These are phyloP conservation scores for Aphaenogaster floridana DNA, from an alignment of 1,140 invertebrate species.

Conservation along the genomic window DNA sequence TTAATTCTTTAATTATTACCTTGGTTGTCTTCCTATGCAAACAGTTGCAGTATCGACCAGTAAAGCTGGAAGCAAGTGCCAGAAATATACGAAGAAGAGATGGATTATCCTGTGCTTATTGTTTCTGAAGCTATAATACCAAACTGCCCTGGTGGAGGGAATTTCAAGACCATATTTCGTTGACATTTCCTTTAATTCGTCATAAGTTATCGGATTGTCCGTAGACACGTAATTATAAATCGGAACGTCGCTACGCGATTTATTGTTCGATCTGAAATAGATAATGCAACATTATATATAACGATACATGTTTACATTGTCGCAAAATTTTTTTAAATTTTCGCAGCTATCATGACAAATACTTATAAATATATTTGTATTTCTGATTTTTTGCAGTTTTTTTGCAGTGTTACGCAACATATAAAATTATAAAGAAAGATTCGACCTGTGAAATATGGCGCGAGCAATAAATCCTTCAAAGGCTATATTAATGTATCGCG, in stretches of 20 bases:
- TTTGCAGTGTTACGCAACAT: too few relatives aligned
- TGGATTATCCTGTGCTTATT: slow-evolving; percentile 86
- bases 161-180: slow-evolving; percentile 82
- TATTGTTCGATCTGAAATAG: slow-evolving; percentile 33
- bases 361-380: background rate
- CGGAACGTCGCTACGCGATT: slow-evolving; percentile 77
- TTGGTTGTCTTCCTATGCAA: slow-evolving; percentile 88
- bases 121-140: slow-evolving; percentile 88
- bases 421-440: too few relatives aligned
- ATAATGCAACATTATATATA: background rate
- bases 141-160: slow-evolving; percentile 85
- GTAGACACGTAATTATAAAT: slow-evolving; percentile 86
- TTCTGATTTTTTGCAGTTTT: too few relatives aligned
- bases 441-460: background rate
- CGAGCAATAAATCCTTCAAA: background rate
- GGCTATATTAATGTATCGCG: background rate
- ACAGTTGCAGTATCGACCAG: slow-evolving; percentile 89
- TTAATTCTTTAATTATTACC: slow-evolving; percentile 77
- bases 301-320: background rate
- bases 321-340: background rate
- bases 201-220: slow-evolving; percentile 85
- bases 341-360: background rate
- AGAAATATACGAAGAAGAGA: slow-evolving; percentile 85
- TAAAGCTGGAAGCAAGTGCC: slow-evolving; percentile 90
- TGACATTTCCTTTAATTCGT: slow-evolving; percentile 83